phyloP scores from a whole-genome alignment of 2,113 vertebrate genomes.

The Pangasianodon hypophthalmus region DNA sequence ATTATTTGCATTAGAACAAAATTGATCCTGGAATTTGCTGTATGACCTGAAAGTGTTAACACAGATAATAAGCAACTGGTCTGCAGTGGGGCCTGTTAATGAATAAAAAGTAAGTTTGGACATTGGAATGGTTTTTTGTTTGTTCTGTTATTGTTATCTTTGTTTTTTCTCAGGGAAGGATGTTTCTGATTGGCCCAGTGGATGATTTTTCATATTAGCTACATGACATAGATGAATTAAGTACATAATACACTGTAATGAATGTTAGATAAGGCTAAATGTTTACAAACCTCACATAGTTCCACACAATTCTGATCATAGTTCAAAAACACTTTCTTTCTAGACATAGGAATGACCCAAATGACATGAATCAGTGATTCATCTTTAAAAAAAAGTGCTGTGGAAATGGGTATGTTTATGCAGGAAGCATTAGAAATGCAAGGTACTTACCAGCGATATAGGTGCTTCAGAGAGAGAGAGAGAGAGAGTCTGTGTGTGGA shows the following conservation, averaged over 20 bases:
- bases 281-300: neutral
- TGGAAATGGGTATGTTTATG: no score
- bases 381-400: no score
- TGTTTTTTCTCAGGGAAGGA: neutral
- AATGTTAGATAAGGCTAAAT: no score
- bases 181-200: neutral
- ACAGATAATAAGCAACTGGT: neutral
- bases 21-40: neutral
- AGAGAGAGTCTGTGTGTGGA: no score
- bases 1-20: neutral
- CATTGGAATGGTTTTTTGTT: neutral
- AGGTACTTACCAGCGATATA: no score
- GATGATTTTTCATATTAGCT: neutral
- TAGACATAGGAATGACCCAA: no score
- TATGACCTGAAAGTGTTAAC: neutral
- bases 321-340: neutral
- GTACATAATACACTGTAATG: neutral
- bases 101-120: neutral
- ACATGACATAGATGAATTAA: neutral
- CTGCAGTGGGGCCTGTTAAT: neutral
- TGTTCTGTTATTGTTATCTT: neutral
- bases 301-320: neutral
- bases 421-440: no score
- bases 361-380: no score
- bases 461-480: no score